phyloP scores from a whole-genome alignment of 2,113 vertebrate genomes.

The Oncorhynchus nerka region DNA sequence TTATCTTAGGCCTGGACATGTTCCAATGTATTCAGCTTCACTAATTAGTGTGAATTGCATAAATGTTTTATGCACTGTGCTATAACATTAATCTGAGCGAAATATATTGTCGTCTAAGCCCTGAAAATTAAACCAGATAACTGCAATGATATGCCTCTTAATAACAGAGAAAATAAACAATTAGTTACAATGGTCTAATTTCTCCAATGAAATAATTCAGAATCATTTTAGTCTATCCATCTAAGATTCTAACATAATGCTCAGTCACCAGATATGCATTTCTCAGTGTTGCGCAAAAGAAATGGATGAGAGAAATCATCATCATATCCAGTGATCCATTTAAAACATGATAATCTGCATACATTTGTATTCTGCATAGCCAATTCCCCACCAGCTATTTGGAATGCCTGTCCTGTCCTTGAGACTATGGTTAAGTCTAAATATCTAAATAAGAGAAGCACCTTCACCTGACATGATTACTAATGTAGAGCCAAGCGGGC shows the following conservation, averaged over 20 bases:
- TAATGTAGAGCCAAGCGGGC: conserved; percentile 49
- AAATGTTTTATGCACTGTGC: no score
- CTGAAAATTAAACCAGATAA: no score
- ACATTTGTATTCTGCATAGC: conserved; percentile 63
- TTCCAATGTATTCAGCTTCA: no score
- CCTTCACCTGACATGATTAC: conserved; percentile 66
- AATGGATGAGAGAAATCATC: conserved; percentile 18
- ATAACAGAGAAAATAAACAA: neutral
- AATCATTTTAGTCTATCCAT: neutral
- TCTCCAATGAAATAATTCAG: neutral
- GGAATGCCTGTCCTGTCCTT: conserved; percentile 59
- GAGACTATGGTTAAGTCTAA: conserved; percentile 60
- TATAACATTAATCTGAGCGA: no score
- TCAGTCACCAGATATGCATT: conserved; percentile 30
- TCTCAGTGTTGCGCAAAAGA: conserved; percentile 23
- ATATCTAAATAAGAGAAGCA: conserved; percentile 61
- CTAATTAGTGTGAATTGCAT: no score
- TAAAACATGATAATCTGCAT: conserved; percentile 60
- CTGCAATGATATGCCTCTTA: neutral
- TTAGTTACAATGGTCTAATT: neutral
- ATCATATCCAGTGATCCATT: conserved; percentile 54
- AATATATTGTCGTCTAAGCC: no score
- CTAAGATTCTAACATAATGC: conserved; percentile 35
- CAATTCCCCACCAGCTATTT: conserved; percentile 58
- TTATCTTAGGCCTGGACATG: no score